These are phyloP conservation scores for Pterophyllum scalare DNA, from an alignment of 2,113 vertebrate genomes.

Conservation along the genomic window DNA sequence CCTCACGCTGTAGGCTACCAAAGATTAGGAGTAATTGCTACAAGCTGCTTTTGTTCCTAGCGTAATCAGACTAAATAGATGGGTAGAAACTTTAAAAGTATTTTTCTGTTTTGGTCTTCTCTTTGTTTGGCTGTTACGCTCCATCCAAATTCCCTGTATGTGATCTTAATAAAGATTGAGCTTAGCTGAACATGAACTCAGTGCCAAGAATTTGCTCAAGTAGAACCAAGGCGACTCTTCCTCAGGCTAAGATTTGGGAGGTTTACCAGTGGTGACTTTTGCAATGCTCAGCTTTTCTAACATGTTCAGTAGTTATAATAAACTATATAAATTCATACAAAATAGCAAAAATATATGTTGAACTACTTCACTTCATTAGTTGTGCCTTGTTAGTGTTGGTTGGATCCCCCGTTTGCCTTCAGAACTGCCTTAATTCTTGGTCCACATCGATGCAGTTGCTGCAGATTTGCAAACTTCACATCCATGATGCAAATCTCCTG, in stretches of 20 bases:
- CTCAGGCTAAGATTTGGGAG: background rate
- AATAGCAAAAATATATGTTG: background rate
- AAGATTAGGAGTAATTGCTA: background rate
- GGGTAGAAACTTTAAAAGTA: background rate
- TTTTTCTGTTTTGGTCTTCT: background rate
- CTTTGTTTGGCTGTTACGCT: too few relatives aligned
- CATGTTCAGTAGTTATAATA: background rate
- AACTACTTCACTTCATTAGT: background rate
- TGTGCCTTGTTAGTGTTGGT: background rate
- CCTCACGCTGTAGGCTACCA: too few relatives aligned
- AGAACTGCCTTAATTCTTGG: background rate
- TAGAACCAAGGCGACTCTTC: background rate
- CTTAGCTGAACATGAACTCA: too few relatives aligned
- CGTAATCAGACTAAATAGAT: background rate
- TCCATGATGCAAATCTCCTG: background rate
- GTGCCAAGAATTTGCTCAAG: too few relatives aligned
- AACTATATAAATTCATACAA: background rate
- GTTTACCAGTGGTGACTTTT: background rate
- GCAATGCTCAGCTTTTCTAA: background rate
- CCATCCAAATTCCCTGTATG: too few relatives aligned
- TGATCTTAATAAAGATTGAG: too few relatives aligned
- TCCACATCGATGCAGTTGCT: background rate
- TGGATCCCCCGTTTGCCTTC: fast-evolving
- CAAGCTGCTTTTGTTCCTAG: background rate
- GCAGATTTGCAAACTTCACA: background rate